Evolutionary conservation across 2,113 vertebrate genomes (phyloP), one percentile per base, ranked within the genome.

Genomic region (Pan troglodytes): DNA sequence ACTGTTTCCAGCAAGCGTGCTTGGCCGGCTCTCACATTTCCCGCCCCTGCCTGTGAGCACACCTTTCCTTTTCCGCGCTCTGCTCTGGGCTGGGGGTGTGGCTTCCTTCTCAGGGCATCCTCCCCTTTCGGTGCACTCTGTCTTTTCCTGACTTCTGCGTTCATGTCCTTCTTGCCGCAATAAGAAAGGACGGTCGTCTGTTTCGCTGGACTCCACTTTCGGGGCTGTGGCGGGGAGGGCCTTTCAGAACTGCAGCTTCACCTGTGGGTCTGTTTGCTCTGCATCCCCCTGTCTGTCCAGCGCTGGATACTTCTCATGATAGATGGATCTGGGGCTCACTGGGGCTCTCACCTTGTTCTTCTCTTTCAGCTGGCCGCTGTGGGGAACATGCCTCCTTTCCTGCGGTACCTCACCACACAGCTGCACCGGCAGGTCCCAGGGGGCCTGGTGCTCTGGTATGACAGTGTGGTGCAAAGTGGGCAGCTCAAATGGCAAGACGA

Each of bases 371-470:
- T 78, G 0, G 97, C 45, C 0, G 99, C 99, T 0, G 99, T 99
- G 97, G 95, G 81, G 96, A 99, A 99, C 94, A 40, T 96, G 6
- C 98, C 98, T 2, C 78, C 20, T 9, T 99, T 99, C 97, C 98
- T 99, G 88, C 98, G 48, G 30, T 99, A 99, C 32, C 98, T 99
- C 98, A 99, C 99, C 0, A 93, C 98, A 0, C 98, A 98, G 98
- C 98, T 99, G 87, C 99, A 99, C 9, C 94, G 98, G 6, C 95
- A 97, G 0, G 97, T 99, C 61, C 97, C 99, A 0, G 98, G 99
- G 6, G 99, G 99, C 40, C 96, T 99, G 98, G 99, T 99, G 68
- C 98, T 99, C 92, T 99, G 99, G 99, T 99, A 99, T 0, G 99
- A 99, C 99, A 99, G 99, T 0, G 98, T 99, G 72, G 57, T 99